A percentile compares a stretch with the other conserved stretches of the same genome.
phyloP scores from a whole-genome alignment of 2,113 vertebrate genomes.

The Gila orcuttii region DNA sequence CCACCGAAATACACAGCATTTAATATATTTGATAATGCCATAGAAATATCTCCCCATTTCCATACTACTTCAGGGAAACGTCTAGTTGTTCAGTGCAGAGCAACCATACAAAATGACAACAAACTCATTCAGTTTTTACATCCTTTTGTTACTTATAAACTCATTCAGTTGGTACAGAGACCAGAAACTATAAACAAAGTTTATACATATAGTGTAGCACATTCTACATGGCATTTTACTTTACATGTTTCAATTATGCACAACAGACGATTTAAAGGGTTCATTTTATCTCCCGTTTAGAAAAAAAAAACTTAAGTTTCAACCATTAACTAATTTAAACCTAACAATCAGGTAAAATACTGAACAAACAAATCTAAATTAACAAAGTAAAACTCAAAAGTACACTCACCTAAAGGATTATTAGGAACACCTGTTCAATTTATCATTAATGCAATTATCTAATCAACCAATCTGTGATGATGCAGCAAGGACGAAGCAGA shows the following conservation, averaged over 20 bases:
- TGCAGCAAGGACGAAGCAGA: too few species aligned
- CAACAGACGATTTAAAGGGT: not conserved
- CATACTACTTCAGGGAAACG: not conserved
- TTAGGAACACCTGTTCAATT: too few species aligned
- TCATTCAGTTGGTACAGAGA: not conserved
- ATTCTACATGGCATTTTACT: not conserved
- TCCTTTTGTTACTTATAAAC: not conserved
- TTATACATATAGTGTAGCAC: not conserved
- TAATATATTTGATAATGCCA: not conserved
- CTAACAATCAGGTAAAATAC: not conserved
- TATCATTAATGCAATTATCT: too few species aligned
- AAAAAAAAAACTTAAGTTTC: not conserved
- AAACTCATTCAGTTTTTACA: not conserved
- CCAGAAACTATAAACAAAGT: not conserved
- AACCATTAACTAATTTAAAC: not conserved
- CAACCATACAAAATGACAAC: not conserved
- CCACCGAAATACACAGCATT: not conserved
- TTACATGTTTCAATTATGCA: not conserved
- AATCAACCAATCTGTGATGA: too few species aligned
- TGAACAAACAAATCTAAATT: not conserved
- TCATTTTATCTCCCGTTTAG: not conserved
- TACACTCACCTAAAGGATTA: too few species aligned
- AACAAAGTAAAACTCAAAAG: not conserved
- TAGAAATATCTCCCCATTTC: not conserved
- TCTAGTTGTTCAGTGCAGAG: not conserved